Percentiles rank a stretch among this genome's conserved stretches.
Conservation (phyloP, 2,888 invertebrate species). For the Luperina testacea region DNA sequence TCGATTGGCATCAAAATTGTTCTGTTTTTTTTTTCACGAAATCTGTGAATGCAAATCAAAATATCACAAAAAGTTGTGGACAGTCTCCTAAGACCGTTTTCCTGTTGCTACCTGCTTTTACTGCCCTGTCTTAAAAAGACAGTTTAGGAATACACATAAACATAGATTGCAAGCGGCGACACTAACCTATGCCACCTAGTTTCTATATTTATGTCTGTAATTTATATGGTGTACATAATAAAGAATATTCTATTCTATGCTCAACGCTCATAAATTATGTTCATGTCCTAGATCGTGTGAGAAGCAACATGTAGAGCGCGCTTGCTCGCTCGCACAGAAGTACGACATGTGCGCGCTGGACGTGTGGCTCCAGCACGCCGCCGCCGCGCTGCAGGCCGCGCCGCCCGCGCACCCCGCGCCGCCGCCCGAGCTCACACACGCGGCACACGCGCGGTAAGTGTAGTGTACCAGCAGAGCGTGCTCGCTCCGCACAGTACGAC, state of each 20-base stretch:
- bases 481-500: conserved; percentile 1
- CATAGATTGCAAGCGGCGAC: background rate
- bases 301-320: conserved; percentile 71
- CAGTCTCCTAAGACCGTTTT: background rate
- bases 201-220: too few relatives aligned
- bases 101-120: background rate
- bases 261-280: background rate
- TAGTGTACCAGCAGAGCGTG: background rate
- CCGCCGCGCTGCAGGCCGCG: conserved; percentile 46
- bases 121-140: background rate
- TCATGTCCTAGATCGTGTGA: conserved; percentile 69
- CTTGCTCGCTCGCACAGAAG: conserved; percentile 75
- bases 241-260: too few relatives aligned
- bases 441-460: background rate
- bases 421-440: background rate
- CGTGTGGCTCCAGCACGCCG: conserved; percentile 84
- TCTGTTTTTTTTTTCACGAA: too few relatives aligned
- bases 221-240: too few relatives aligned
- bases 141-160: background rate
- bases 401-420: conserved; percentile 24
- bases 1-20: too few relatives aligned
- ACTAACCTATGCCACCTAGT: too few relatives aligned
- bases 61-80: background rate
- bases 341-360: conserved; percentile 75
- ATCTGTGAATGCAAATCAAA: too few relatives aligned